A percentile compares a stretch with the other conserved stretches of the same genome.
Evolutionary conservation across 2,888 invertebrate genomes (phyloP).

Genomic region (Hyposoter didymator): DNA sequence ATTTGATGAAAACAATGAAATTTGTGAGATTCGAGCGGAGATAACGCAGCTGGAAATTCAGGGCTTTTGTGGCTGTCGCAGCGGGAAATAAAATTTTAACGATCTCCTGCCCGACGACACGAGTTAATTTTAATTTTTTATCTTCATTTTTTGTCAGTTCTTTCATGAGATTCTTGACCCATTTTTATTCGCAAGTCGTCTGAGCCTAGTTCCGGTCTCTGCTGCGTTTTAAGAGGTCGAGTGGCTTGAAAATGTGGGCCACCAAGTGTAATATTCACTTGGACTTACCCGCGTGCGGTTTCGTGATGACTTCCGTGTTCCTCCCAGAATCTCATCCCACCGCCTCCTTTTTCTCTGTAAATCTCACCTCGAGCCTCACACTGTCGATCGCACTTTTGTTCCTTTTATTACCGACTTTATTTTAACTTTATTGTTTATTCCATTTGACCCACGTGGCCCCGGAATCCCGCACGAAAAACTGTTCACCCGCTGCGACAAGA

Average conservation of each 20-base stretch:
- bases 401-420: conserved; percentile 34
- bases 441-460: conserved; percentile 40
- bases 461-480: conserved; percentile 30
- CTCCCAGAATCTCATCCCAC: not conserved
- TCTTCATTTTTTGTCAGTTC: not conserved
- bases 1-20: conserved; percentile 20
- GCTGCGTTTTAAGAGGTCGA: conserved; percentile 16
- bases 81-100: conserved; percentile 35
- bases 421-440: conserved; percentile 45
- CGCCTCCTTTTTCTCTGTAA: conserved; percentile 1
- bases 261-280: conserved; percentile 31
- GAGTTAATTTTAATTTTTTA: conserved; percentile 20
- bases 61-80: conserved; percentile 17
- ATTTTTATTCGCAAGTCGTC: conserved; percentile 17
- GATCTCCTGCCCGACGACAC: not conserved
- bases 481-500: conserved; percentile 35
- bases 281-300: conserved; percentile 1
- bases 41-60: conserved; percentile 33
- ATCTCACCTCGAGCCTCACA: conserved; percentile 36
- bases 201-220: conserved; percentile 35
- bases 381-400: conserved; percentile 33
- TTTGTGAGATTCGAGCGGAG: not conserved
- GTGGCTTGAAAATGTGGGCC: conserved; percentile 27
- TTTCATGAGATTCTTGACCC: conserved; percentile 24
- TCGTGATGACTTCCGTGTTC: conserved; percentile 28